Percentiles rank a stretch among this genome's conserved stretches.
phyloP scores from a whole-genome alignment of 2,113 vertebrate genomes.

The Phycodurus eques region DNA sequence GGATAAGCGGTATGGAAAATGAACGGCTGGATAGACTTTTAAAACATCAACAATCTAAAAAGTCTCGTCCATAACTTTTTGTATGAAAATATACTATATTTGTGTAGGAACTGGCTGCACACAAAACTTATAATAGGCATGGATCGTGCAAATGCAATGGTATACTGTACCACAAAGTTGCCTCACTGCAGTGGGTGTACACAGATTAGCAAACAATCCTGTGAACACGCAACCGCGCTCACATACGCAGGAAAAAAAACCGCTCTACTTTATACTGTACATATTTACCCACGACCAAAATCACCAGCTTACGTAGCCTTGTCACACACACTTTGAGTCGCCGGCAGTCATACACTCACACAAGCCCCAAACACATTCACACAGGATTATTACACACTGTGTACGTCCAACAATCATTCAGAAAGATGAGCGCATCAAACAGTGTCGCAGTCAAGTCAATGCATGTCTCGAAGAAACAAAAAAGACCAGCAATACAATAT shows the following conservation, averaged over 20 bases:
- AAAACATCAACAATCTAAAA: too few species aligned
- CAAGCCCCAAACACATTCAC: conserved; percentile 5
- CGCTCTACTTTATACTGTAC: background rate
- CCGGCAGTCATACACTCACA: conserved; percentile 6
- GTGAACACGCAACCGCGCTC: conserved; percentile 20
- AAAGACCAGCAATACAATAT: conserved; percentile 23
- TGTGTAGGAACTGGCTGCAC: background rate
- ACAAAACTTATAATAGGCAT: conserved; percentile 28
- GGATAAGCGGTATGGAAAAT: too few species aligned
- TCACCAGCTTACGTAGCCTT: background rate
- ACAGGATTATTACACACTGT: conserved; percentile 31
- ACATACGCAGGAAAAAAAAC: background rate
- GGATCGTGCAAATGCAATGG: conserved; percentile 42
- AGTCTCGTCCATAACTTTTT: too few species aligned
- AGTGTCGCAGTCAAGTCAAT: conserved; percentile 27
- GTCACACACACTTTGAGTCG: background rate
- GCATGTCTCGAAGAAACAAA: conserved; percentile 41
- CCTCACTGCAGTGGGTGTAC: conserved; percentile 13
- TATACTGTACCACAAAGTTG: background rate
- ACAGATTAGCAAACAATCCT: conserved; percentile 31
- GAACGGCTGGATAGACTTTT: too few species aligned
- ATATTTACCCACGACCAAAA: background rate
- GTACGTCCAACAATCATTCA: conserved; percentile 37
- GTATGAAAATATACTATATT: too few species aligned
- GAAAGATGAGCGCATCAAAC: conserved; percentile 42